Conservation (phyloP, 2,888 invertebrate species). For the Dorcus parallelipipedus region DNA sequence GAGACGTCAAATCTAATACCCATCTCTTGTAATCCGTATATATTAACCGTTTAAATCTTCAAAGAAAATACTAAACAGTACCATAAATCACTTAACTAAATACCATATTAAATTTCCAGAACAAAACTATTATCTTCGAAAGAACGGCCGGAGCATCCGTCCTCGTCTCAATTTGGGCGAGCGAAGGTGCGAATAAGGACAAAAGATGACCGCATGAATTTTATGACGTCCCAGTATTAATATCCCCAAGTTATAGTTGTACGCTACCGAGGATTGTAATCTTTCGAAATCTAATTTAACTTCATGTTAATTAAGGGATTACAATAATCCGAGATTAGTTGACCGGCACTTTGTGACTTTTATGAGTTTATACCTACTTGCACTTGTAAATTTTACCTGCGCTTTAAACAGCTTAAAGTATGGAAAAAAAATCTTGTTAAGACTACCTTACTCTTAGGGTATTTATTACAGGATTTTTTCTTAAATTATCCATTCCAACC, state of each 20-base stretch:
- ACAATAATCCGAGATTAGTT: constrained; percentile 28
- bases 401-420: no score
- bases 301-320: constrained; percentile 33
- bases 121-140: constrained; percentile 19
- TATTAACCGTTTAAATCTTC: constrained; percentile 28
- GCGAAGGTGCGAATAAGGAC: constrained; percentile 4
- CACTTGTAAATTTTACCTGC: no score
- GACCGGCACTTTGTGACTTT: background rate
- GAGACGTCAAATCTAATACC: background rate
- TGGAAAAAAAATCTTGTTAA: no score
- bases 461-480: no score
- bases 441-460: no score
- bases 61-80: constrained; percentile 38
- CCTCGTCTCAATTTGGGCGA: background rate
- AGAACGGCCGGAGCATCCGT: constrained; percentile 3
- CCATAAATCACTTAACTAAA: constrained; percentile 40
- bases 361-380: no score
- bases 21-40: background rate
- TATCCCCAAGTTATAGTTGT: constrained; percentile 12
- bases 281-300: constrained; percentile 31
- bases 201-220: constrained; percentile 1
- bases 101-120: constrained; percentile 36
- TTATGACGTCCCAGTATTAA: constrained; percentile 13
- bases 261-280: constrained; percentile 22
- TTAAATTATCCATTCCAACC: no score